Evolutionary conservation across 1,140 invertebrate genomes (phyloP).

Genomic region (Ceratitis capitata): DNA sequence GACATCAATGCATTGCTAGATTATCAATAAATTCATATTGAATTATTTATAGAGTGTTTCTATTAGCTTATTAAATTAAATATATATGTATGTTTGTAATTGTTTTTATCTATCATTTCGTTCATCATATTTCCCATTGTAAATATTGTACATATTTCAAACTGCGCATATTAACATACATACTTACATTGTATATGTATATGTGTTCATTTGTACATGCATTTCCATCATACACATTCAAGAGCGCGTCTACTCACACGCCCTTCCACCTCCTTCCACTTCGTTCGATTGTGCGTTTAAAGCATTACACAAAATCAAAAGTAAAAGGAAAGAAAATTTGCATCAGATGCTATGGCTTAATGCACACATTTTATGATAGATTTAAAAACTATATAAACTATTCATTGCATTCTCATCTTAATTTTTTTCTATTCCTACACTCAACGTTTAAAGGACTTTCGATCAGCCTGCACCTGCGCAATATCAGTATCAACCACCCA

Average conservation of each 20-base stretch:
- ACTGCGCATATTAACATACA: neutral
- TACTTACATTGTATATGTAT: neutral
- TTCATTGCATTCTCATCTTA: neutral
- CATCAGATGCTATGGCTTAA: neutral
- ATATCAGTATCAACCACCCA: constrained; percentile 58
- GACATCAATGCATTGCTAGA: too few relatives aligned
- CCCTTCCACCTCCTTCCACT: neutral
- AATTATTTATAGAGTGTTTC: too few relatives aligned
- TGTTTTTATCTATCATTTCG: too few relatives aligned
- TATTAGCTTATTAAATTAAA: too few relatives aligned
- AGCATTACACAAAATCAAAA: constrained; percentile 14
- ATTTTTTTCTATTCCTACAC: neutral
- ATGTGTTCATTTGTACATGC: neutral
- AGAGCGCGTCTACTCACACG: neutral
- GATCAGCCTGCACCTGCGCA: constrained; percentile 57
- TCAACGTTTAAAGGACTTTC: constrained; percentile 51
- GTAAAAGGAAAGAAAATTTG: neutral
- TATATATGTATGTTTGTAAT: too few relatives aligned
- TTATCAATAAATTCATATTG: too few relatives aligned
- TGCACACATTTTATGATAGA: neutral
- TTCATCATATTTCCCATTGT: too few relatives aligned
- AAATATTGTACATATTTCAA: too few relatives aligned
- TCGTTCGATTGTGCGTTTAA: neutral
- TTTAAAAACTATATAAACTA: neutral
- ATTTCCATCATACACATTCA: neutral